Evolutionary conservation across 1,140 invertebrate species (phyloP), one percentile per base, ranked within the genome.

Genomic region (Caerostris darwini): DNA sequence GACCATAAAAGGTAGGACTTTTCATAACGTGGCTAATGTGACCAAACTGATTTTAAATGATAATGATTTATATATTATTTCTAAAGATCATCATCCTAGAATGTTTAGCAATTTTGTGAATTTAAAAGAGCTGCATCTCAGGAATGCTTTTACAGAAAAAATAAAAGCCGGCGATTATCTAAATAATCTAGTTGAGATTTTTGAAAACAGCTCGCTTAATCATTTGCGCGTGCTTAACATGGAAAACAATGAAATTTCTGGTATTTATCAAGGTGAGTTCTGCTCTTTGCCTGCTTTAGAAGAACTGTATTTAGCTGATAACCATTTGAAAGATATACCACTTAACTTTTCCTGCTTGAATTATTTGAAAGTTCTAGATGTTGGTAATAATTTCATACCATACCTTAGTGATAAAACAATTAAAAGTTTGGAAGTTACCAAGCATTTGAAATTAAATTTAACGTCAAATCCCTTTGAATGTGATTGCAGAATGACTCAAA

Each of bases 31-130:
- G 2, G 96, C 96, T 69, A 97, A 96, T 86, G 98, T 98, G 0
- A 96, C 97, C 95, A 96, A 97, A n/a, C 96, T 98, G 3, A 97
- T 98, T 94, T 96, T 98, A 6, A 97, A 98, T 95, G 97, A 98
- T 95, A 98, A 98, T 95, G 96, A 98, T 94, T 95, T 98, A 3
- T 97, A 97, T 3, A 97, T 97, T 82, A 96, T 97, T 0, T 95
- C 96, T 3, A 97, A 97, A 93, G 96, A 96, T 94, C 97, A 97
- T 95, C 98, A 98, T 96, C 97, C 97, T 0, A 96, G 98, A 88
- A 96, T 98, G 5, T 98, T 98, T 95, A 98, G 97, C 3, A 98
- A 98, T 96, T 98, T 98, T 95, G 96, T 97, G 2, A 97, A 97
- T 89, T 96, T 98, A 4, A 95, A 97, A 89, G 97, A 97, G 95